phyloP scores from a whole-genome alignment of 1,140 invertebrate genomes.

The Brachionus rubens region DNA sequence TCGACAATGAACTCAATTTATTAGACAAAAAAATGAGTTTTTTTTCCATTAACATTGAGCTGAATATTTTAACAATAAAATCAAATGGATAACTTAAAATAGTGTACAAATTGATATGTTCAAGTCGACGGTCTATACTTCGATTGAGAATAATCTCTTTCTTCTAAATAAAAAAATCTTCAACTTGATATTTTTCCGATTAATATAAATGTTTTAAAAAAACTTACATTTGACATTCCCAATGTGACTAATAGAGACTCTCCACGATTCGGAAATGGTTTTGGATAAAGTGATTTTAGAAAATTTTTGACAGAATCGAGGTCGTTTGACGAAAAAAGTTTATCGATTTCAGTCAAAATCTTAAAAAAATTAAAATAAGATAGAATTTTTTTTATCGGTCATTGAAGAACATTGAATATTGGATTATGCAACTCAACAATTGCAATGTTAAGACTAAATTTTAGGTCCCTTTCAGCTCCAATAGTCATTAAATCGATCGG shows the following conservation, averaged over 20 bases:
- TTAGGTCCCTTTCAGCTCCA: too few species aligned
- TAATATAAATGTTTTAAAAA: too few species aligned
- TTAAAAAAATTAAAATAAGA: neutral
- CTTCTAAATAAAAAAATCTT: neutral
- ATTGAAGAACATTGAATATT: too few species aligned
- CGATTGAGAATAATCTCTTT: conserved; percentile 20
- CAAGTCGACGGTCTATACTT: conserved; percentile 6
- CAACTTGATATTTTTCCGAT: neutral
- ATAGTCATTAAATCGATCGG: too few species aligned
- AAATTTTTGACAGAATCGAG: conserved; percentile 24
- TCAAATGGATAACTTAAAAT: conserved; percentile 25
- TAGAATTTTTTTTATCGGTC: too few species aligned
- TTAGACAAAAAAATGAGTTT: conserved; percentile 26
- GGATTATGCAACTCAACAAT: too few species aligned
- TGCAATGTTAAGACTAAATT: too few species aligned
- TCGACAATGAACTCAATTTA: conserved; percentile 61
- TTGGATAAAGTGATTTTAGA: neutral
- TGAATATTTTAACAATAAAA: conserved; percentile 26
- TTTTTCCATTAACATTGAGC: conserved; percentile 18
- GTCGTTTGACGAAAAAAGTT: neutral
- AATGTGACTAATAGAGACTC: conserved; percentile 16
- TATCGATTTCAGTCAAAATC: conserved; percentile 28
- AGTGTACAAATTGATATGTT: conserved; percentile 33
- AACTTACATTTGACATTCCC: neutral
- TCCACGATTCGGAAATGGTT: conserved; percentile 20